These are phyloP conservation scores for Nylanderia fulva DNA, from an alignment of 1,140 invertebrate species.

Conservation along the genomic window DNA sequence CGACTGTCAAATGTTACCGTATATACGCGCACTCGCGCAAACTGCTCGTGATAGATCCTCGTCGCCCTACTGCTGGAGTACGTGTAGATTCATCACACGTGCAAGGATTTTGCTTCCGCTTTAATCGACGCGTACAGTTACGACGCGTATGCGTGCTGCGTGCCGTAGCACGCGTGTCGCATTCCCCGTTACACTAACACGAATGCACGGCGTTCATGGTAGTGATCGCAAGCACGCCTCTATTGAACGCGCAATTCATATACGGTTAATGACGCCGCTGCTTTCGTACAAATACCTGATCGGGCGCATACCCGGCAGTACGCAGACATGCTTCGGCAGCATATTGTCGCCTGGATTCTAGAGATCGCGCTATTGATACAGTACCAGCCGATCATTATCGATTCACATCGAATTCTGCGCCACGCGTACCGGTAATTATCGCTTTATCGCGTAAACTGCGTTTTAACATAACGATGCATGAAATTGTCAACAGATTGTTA, in stretches of 20 bases:
- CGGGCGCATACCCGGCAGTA: conserved; percentile 31
- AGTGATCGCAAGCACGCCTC: conserved; percentile 9
- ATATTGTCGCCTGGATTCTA: conserved; percentile 12
- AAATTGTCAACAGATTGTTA: conserved; percentile 24
- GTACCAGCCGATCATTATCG: conserved; percentile 16
- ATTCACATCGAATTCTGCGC: conserved; percentile 21
- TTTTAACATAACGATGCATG: neutral
- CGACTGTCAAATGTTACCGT: conserved; percentile 10
- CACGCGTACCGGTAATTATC: conserved; percentile 12
- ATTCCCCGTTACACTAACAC: conserved; percentile 33
- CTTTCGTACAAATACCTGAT: conserved; percentile 61
- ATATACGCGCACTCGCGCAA: conserved; percentile 5
- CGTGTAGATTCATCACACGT: conserved; percentile 1
- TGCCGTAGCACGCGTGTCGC: conserved; percentile 18
- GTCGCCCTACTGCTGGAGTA: no score
- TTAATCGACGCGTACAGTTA: conserved; percentile 5
- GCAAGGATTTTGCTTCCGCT: conserved; percentile 47
- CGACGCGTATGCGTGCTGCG: conserved; percentile 45
- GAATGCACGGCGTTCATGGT: neutral
- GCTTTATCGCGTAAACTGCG: neutral
- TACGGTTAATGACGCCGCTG: conserved; percentile 52
- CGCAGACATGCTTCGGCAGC: conserved; percentile 23
- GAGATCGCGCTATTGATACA: conserved; percentile 27
- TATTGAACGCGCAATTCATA: conserved; percentile 53
- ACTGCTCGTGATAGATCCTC: conserved; percentile 34